Base-by-base conservation (phyloP, 2,888 invertebrate species). In the Drosophila koepferae region DNA sequence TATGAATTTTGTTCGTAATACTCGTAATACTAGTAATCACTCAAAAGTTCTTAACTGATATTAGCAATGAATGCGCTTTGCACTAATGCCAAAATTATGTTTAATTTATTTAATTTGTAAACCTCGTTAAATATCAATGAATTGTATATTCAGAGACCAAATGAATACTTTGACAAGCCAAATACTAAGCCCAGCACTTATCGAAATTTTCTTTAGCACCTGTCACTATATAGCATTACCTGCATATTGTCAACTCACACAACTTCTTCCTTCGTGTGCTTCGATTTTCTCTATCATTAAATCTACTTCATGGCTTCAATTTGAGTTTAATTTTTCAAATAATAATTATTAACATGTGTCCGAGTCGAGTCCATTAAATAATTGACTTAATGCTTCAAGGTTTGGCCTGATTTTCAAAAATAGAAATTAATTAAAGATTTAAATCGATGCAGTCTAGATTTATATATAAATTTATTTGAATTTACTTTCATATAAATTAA, bases 231-330 rank as follows among this genome's bases (percentile, higher is more conserved):
- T 40, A 28, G 28, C 18, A 41, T 41, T 41, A 18, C n/a, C 28
- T 28, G 41, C n/a, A 41, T 14, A 28, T 31, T 55, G 6, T 28
- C 10, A 1, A 23, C 36, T 40, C 28, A 14, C n/a, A 12, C 28
- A 8, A 12, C 14, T 12, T 12, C 55, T 31, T 12, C 34, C 31
- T 23, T 9, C 10, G 16, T 40, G 23, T n/a, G 40, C 23, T 40
- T 31, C 44, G 12, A 41, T 48, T 14, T 54, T 49, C n/a, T 38
- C 69, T 70, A 55, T 62, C 62, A 74, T 77, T 67, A 62, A 55
- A 59, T 66, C 28, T 34, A 59, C 51, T 55, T 53, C 46, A 48
- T 44, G 51, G 62, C 23, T 34, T 58, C 23, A 43, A 40, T 34
- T 46, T 14, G 12, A 18, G 49, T 7, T 14, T 38, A 14, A 3